Percentiles rank a stretch among this genome's conserved stretches.
Conservation (phyloP, 2,113 vertebrate genomes). For the Silurus meridionalis region DNA sequence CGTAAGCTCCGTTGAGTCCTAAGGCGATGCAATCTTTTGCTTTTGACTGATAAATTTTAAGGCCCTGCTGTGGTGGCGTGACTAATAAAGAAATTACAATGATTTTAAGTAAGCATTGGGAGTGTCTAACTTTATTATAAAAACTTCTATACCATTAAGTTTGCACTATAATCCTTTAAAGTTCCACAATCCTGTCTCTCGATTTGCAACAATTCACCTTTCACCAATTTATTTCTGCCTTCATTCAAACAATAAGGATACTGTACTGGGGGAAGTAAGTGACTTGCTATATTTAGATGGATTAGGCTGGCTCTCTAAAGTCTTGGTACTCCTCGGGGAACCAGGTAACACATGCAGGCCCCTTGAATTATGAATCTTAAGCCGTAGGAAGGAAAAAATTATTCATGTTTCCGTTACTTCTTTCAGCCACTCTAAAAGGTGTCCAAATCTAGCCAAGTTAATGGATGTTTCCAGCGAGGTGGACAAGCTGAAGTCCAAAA, state of each 20-base stretch:
- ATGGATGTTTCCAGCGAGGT: not conserved
- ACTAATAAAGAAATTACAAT: not conserved
- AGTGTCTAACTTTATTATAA: not conserved
- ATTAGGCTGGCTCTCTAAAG: conserved; percentile 46
- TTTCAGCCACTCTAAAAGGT: not conserved
- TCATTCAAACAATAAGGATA: conserved; percentile 26
- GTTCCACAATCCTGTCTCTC: conserved; percentile 9
- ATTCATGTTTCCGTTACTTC: not conserved
- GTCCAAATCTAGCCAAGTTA: conserved; percentile 3
- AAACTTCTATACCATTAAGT: not conserved
- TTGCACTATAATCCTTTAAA: not conserved
- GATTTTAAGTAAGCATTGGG: not conserved
- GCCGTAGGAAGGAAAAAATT: not conserved
- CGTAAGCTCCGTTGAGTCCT: not conserved
- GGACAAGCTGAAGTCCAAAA: not conserved
- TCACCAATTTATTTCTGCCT: conserved; percentile 46
- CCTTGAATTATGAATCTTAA: not conserved
- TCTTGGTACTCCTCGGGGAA: not conserved
- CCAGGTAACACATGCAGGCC: conserved; percentile 29
- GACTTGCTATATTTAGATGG: conserved; percentile 45
- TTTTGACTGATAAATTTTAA: not conserved
- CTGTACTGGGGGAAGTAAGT: conserved; percentile 53
- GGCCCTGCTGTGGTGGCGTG: not conserved
- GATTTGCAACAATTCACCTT: conserved; percentile 47
- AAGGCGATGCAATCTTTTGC: not conserved